Conservation (phyloP, 2,113 vertebrate genomes). For the Gadus macrocephalus region DNA sequence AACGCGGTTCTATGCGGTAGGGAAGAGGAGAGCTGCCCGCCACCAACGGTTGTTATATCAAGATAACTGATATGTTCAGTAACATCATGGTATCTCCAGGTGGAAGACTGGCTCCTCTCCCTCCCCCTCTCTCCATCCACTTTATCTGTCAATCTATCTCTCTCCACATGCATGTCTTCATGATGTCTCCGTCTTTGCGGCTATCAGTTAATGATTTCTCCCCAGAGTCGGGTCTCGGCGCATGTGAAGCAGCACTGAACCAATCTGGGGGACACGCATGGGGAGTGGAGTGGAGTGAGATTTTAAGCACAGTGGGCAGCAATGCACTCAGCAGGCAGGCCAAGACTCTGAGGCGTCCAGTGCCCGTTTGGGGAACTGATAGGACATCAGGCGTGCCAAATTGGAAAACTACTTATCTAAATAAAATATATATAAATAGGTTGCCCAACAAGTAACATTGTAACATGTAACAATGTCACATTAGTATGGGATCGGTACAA, state of each 20-base stretch:
- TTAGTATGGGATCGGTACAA: no score
- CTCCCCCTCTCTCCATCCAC: constrained; percentile 15
- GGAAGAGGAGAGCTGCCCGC: no score
- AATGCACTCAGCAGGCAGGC: constrained; percentile 24
- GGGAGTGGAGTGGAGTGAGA: constrained; percentile 32
- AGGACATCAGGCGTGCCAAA: constrained; percentile 29
- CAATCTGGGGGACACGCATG: constrained; percentile 51
- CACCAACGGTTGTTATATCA: no score
- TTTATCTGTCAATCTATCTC: constrained; percentile 2
- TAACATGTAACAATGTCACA: no score
- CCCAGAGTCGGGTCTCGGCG: constrained; percentile 29
- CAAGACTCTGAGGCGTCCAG: constrained; percentile 12
- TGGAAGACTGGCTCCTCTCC: neutral
- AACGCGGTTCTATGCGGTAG: no score
- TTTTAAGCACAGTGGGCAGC: constrained; percentile 1
- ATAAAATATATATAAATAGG: no score
- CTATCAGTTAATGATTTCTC: constrained; percentile 71
- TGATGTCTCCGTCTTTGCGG: constrained; percentile 64
- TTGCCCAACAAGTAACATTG: no score
- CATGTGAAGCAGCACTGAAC: constrained; percentile 51
- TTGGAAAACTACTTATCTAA: constrained; percentile 16
- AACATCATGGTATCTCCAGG: no score
- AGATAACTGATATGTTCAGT: no score
- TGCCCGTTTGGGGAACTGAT: neutral
- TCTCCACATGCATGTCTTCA: constrained; percentile 27